Base-by-base conservation (phyloP, 2,888 invertebrate species). In the Allacma fusca region DNA sequence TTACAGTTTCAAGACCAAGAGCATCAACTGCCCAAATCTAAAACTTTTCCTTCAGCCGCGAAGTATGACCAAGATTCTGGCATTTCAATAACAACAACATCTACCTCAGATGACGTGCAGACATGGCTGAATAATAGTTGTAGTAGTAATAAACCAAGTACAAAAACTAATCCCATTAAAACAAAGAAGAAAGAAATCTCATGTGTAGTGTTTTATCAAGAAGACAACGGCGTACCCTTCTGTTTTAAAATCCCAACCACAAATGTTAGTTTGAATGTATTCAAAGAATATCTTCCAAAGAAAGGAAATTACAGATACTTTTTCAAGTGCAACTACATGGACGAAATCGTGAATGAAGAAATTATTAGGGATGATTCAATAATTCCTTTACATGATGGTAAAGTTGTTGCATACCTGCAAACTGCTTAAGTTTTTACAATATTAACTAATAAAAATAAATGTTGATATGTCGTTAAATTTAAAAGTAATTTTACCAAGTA, bases 61-160 rank as follows among this genome's bases (percentile, higher is more conserved):
- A 72, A 77, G 34, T 67, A 76, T 62, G 68, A 76, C 29, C 68
- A 76, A 19, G 76, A 77, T 50, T 77, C 77, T 9, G 77, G 77
- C 12, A 77, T 77, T 65, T 77, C 77, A 34, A 67, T 77, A 64
- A 50, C 72, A 9, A 77, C 77, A 5, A 72, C 71, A 21, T 77
- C 77, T 12, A 77, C 77, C 21, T 62, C 13, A 12, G 62, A 62
- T 62, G 62, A 62, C 16, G 12, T 62, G 2, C 62, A 62, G 21
- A 62, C 19, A 4, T 24, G 26, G 24, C 13, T 26, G 62, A 24
- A 24, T 9, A 24, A 26, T 13, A 23, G 26, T 12, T 24, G 23
- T 26, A 34, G 13, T 43, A 72, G 29, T 26, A 59, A 23, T 64
- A 76, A 71, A 65, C 50, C 57, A 1, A 44, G n/a, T 23, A 19